phyloP scores from a whole-genome alignment of 2,888 invertebrate genomes.

The Drosophila melanosoma region DNA sequence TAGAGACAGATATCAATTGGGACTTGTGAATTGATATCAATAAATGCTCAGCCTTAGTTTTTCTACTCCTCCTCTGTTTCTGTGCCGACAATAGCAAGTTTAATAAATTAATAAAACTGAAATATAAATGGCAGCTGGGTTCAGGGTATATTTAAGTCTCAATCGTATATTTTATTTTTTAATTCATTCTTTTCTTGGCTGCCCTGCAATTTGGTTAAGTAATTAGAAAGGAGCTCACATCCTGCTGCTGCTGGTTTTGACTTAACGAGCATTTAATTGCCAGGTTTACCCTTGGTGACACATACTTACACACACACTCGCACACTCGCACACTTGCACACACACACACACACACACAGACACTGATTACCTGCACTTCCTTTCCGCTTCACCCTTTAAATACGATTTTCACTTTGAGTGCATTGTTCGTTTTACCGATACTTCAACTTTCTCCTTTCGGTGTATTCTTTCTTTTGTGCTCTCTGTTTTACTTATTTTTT shows the following conservation, averaged over 20 bases:
- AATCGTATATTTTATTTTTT: not conserved
- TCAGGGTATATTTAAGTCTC: not conserved
- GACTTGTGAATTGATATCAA: not conserved
- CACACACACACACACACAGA: constrained; percentile 3
- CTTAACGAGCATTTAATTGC: constrained; percentile 77
- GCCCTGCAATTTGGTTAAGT: constrained; percentile 53
- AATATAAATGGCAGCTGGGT: not conserved
- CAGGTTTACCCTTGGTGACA: constrained; percentile 55
- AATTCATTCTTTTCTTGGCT: constrained; percentile 10
- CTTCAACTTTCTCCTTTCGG: constrained; percentile 5
- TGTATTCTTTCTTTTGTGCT: not conserved
- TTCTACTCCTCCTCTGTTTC: not conserved
- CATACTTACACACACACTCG: constrained; percentile 26
- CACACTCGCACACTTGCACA: not conserved
- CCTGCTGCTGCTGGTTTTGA: constrained; percentile 53
- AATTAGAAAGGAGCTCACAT: constrained; percentile 58
- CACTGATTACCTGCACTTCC: constrained; percentile 54
- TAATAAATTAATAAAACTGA: not conserved
- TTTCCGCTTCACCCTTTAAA: constrained; percentile 66
- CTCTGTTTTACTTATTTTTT: constrained; percentile 1
- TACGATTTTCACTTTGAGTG: constrained; percentile 54
- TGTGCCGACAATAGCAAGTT: not conserved
- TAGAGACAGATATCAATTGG: not conserved
- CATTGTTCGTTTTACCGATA: constrained; percentile 19
- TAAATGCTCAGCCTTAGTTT: not conserved